These are phyloP conservation scores for Cryptomyrus ogoouensis DNA, from an alignment of 2,113 vertebrate species.

Conservation along the genomic window DNA sequence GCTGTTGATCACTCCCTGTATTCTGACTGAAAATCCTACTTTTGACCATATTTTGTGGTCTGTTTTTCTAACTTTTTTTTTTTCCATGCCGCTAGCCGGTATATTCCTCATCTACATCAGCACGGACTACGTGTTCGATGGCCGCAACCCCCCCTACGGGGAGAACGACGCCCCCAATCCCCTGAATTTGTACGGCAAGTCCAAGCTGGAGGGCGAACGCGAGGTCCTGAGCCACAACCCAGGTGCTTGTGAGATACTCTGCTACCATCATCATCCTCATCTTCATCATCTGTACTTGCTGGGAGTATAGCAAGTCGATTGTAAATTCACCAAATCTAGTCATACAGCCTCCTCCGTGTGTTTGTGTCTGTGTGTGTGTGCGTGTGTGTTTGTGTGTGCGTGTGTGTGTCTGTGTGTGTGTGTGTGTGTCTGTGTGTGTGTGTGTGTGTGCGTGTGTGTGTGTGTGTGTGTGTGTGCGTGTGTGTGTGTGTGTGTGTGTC, in stretches of 20 bases:
- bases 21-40: not conserved
- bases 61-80: not conserved
- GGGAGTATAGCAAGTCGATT: not conserved
- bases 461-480: no score
- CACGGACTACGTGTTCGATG: constrained; percentile 93
- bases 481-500: not conserved
- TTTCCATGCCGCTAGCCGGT: constrained; percentile 43
- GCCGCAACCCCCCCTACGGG: constrained; percentile 83
- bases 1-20: not conserved
- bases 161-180: constrained; percentile 82
- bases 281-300: not conserved
- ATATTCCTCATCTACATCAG: constrained; percentile 88
- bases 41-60: not conserved
- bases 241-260: constrained; percentile 54
- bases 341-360: not conserved
- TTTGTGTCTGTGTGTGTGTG: not conserved
- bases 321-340: not conserved
- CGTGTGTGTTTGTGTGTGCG: no score
- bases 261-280: not conserved
- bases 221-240: constrained; percentile 76
- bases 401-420: no score
- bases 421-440: not conserved
- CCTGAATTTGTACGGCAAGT: constrained; percentile 84
- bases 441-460: no score
- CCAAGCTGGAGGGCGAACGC: constrained; percentile 86